Evolutionary conservation across 2,113 vertebrate species (phyloP), one percentile per base, ranked within the genome.

Genomic region (Pionites leucogaster): DNA sequence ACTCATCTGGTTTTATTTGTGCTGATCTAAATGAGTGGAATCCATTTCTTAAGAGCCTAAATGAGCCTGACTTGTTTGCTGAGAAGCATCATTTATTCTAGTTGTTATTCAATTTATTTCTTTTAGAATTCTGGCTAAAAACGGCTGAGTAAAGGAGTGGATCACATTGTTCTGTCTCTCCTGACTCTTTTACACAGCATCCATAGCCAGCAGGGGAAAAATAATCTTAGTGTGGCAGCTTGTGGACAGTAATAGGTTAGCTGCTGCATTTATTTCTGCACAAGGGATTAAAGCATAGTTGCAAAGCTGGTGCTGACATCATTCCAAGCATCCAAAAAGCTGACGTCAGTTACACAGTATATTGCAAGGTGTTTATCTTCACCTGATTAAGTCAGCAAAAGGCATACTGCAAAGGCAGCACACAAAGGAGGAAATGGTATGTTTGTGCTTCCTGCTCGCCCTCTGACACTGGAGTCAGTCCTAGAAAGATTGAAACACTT

Each of bases 351-450:
- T 74, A n/a, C 57, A 42, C 64, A 39, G 46, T 62, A 12, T 65
- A 39, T 79, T 52, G 90, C 95, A 95, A 95, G 93, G 88, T 95
- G 94, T 93, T 97, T 96, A 94, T 96, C 95, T 96, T 52, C 90
- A 92, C 94, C 90, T 95, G 95, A 95, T 96, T 95, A 96, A 92
- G 70, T 80, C 93, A 76, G 85, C 57, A 63, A 92, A 94, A 69
- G 0, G 6, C 24, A 4, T 28, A 13, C 39, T 75, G 87, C 33
- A 44, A 80, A 90, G 84, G 64, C 71, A 82, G 76, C 23, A 17
- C 62, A 76, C 31, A 71, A 42, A 64, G 60, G 46, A 80, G 57
- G 84, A 68, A 95, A 83, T 0, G 1, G 9, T 39, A 20, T 86
- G 52, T 82, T 80, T 88, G 64, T 24, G 55, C 79, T 94, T 91